These are phyloP conservation scores for Hemicrepidius hirtus DNA, from an alignment of 2,888 invertebrate genomes.

Conservation along the genomic window DNA sequence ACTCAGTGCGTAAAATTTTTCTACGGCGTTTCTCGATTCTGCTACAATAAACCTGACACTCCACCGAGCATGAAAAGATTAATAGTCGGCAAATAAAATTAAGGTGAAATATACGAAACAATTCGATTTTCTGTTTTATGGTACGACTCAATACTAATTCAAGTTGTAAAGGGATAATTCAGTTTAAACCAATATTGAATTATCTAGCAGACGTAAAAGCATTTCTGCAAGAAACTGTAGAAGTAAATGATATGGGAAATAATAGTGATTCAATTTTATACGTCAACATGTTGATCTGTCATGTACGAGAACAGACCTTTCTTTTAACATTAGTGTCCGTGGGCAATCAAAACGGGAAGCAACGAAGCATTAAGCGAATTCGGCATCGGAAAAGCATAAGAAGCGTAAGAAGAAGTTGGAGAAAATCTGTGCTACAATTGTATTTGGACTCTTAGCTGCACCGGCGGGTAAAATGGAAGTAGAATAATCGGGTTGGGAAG, in stretches of 20 bases:
- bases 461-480: slow-evolving; percentile 43
- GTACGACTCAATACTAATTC: too few species aligned
- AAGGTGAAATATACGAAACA: too few species aligned
- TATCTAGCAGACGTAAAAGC: too few species aligned
- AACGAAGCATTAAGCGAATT: slow-evolving; percentile 47
- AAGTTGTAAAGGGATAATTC: too few species aligned
- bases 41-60: slow-evolving; percentile 22
- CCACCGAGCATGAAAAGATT: slow-evolving; percentile 5
- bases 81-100: slow-evolving; percentile 3
- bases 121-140: too few species aligned
- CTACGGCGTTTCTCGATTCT: slow-evolving; percentile 16
- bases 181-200: too few species aligned
- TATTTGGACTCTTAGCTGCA: slow-evolving; percentile 48
- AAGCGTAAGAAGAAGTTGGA: slow-evolving; percentile 25
- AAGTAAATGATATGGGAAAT: neutral
- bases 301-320: slow-evolving; percentile 10
- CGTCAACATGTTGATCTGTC: slow-evolving; percentile 21
- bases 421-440: slow-evolving; percentile 49
- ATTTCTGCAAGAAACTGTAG: too few species aligned
- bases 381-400: slow-evolving; percentile 41
- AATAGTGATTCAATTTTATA: neutral
- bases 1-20: slow-evolving; percentile 17
- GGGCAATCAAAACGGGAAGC: slow-evolving; percentile 43
- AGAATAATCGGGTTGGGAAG: slow-evolving; percentile 48
- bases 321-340: slow-evolving; percentile 18